These are phyloP conservation scores for Corydoras sp. DNA, from an alignment of 2,113 vertebrate genomes.

Conservation along the genomic window DNA sequence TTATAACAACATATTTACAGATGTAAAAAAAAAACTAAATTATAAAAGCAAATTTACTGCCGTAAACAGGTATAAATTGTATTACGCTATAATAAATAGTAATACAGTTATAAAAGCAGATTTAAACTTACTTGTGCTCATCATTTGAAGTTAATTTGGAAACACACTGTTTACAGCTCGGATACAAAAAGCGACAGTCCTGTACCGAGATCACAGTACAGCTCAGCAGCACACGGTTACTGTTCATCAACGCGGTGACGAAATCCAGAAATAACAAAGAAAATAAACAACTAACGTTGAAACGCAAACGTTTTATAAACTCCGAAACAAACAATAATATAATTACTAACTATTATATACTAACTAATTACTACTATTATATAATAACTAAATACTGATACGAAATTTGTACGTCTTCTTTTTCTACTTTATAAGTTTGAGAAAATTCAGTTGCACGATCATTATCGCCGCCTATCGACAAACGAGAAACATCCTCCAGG, in stretches of 20 bases:
- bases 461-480: too few species aligned
- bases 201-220: conserved; percentile 54
- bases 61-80: neutral
- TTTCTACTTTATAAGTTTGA: too few species aligned
- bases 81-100: neutral
- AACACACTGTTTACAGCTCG: conserved; percentile 56
- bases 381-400: too few species aligned
- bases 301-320: neutral
- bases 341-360: too few species aligned
- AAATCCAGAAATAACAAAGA: neutral
- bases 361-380: too few species aligned
- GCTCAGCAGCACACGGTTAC: conserved; percentile 48
- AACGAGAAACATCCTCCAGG: too few species aligned
- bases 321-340: neutral
- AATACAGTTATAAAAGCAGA: neutral
- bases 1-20: too few species aligned
- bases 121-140: conserved; percentile 16
- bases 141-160: conserved; percentile 41
- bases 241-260: conserved; percentile 40
- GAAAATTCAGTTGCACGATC: too few species aligned
- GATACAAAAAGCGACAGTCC: conserved; percentile 55
- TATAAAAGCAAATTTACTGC: too few species aligned
- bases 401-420: too few species aligned
- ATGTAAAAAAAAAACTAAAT: too few species aligned
- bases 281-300: neutral